Base-by-base conservation (phyloP, 2,888 invertebrate genomes). In the Perdita meconis region DNA sequence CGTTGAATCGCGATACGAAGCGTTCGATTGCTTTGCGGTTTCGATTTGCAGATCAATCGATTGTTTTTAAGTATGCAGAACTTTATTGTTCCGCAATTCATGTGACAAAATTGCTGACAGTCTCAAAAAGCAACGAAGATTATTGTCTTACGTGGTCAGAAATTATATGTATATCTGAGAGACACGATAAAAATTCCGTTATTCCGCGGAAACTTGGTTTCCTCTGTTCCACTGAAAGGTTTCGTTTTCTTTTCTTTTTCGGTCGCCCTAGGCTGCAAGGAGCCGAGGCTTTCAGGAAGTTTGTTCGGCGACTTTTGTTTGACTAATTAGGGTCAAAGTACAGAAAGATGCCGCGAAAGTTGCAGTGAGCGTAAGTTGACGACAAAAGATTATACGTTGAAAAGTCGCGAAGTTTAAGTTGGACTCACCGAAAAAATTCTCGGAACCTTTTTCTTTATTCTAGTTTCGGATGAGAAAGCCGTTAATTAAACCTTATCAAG, bases 321-420 rank as follows among this genome's bases (percentile, higher is more conserved):
- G 64, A 34, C 53, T 64, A 64, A 64, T 64, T 64, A 55, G 42
- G 40, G 53, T 42, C 19, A 34, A 42, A 55, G 64, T 42, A 64
- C 38, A 53, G 40, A 6, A 26, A 40, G n/a, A 34, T 22, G 16
- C 36, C 38, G 50, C 51, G 22, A 63, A 51, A 51, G 44, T 47
- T 30, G 30, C 40, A 34, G 8, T n/a, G 22, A 40, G 44, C 60
- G 26, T 42, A 34, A 47, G 44, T 26, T 26, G 47, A 61, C 50
- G 36, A 30, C 36, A 56, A 47, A 47, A 47, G 47, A 47, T 47
- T 47, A 19, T 19, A 47, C 22, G 19, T 47, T 47, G 19, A 47
- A 47, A 47, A 22, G 47, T 19, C 2, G 47, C 8, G 47, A 47
- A 47, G 19, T 22, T 47, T 47, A 16, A 10, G 12, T 19, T 3